Base-by-base conservation (phyloP, 2,888 invertebrate genomes). In the Ophioninae sp. region DNA sequence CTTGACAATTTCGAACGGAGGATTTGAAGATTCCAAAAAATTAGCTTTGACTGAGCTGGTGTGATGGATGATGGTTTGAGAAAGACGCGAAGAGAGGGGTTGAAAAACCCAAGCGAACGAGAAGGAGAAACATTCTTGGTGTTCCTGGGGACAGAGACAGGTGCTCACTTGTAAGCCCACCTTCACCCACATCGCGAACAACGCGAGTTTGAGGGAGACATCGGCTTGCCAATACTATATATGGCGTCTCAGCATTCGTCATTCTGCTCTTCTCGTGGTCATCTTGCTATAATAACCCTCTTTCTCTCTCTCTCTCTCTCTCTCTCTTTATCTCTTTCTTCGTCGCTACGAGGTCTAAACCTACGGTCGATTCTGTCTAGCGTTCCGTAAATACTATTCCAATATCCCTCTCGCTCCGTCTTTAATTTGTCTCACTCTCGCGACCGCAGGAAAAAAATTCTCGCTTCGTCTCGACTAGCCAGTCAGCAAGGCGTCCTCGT, bases 211-310 rank as follows among this genome's bases (percentile, higher is more conserved):
- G 81, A 82, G 83, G 79, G 79, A 86, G 83, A 81, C 87, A 87
- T 79, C 80, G 85, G 86, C 86, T 84, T 83, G 86, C 87, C 90
- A 89, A 89, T 86, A 85, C 91, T 91, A 90, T 91, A 92, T 91
- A 91, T 90, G 92, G 91, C 85, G 79, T 87, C 88, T 69, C 61
- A 63, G 80, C 80, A 64, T 76, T 84, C 84, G 84, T 82, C 86
- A 83, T 82, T 79, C 73, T 65, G 30, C 85, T 87, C 87, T 86
- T 88, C 68, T 79, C 76, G 75, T 81, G 79, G 78, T 79, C 76
- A 78, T 56, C 67, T 68, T 37, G 51, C 51, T 51, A 51, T 51
- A 51, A 51, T 51, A 51, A 51, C 51, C 17, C 56, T 69, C 79
- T 71, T 64, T 76, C 65, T 71, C 72, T 76, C 65, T 67, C n/a